Conservation (phyloP, 2,797 vertebrate species). For the Hydrocynus forskahlii region DNA sequence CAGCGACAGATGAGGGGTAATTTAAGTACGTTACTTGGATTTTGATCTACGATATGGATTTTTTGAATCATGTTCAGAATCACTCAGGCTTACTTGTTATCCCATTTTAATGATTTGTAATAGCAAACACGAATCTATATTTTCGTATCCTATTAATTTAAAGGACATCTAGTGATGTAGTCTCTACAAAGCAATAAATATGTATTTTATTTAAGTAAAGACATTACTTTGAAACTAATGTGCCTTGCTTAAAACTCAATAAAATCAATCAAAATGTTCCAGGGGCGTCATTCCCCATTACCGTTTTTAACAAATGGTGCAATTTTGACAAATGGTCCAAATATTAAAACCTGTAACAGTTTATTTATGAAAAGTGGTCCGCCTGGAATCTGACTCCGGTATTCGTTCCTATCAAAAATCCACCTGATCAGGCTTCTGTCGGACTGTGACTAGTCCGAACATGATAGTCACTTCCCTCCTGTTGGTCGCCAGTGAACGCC, state of each 20-base stretch:
- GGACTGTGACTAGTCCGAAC: no score
- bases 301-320: no score
- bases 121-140: background rate
- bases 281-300: no score
- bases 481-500: no score
- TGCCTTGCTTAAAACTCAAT: background rate
- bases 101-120: constrained; percentile 1
- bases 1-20: constrained; percentile 51
- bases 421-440: background rate
- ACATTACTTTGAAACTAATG: no score
- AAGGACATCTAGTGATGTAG: background rate
- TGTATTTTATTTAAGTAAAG: background rate
- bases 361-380: background rate
- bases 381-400: background rate
- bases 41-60: constrained; percentile 13
- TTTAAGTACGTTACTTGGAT: constrained; percentile 39
- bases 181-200: background rate
- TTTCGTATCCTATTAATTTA: no score
- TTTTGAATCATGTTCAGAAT: background rate
- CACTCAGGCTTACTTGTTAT: constrained; percentile 5
- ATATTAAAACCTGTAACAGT: background rate
- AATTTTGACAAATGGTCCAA: no score
- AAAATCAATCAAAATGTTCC: background rate
- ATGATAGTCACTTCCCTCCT: no score
- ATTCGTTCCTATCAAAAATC: background rate